These are phyloP conservation scores for Hydractinia echinata DNA, from an alignment of 30 jellyfish, hydroid and myxozoan genomes.

Conservation along the genomic window DNA sequence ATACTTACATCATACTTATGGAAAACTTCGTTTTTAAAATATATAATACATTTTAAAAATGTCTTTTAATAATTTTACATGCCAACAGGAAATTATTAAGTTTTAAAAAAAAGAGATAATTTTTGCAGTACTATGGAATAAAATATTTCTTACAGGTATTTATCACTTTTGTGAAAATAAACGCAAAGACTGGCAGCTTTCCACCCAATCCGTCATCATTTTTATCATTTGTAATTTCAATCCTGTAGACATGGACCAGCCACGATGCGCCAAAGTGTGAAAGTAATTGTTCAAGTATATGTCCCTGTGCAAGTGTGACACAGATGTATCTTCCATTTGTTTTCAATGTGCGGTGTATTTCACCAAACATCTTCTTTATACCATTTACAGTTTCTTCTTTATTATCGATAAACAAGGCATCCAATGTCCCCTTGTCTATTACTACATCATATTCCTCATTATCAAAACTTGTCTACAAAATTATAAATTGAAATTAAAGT, in stretches of 20 bases:
- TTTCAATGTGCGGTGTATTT: slow-evolving; percentile 28
- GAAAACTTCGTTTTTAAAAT: too few relatives aligned
- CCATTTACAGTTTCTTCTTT: background rate
- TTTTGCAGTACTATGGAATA: too few relatives aligned
- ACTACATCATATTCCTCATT: slow-evolving; percentile 19
- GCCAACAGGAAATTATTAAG: too few relatives aligned
- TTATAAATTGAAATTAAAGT: too few relatives aligned
- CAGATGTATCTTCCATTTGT: slow-evolving; percentile 70
- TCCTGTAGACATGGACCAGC: slow-evolving; percentile 22
- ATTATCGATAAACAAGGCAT: slow-evolving; percentile 36
- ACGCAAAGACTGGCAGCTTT: slow-evolving; percentile 40
- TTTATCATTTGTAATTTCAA: slow-evolving; percentile 12
- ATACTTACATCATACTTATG: too few relatives aligned
- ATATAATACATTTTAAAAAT: too few relatives aligned
- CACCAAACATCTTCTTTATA: slow-evolving; percentile 35
- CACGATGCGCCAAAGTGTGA: slow-evolving; percentile 31
- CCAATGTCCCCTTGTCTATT: slow-evolving; percentile 47
- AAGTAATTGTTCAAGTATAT: slow-evolving; percentile 25
- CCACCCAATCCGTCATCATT: slow-evolving; percentile 32
- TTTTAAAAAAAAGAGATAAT: too few relatives aligned
- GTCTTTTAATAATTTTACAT: too few relatives aligned
- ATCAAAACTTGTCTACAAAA: slow-evolving; percentile 27
- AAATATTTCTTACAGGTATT: slow-evolving; percentile 19
- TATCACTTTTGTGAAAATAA: slow-evolving; percentile 35
- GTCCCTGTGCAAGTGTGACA: slow-evolving; percentile 46